Base-by-base conservation (phyloP, 2,797 vertebrate genomes). In the Salarias fasciatus region DNA sequence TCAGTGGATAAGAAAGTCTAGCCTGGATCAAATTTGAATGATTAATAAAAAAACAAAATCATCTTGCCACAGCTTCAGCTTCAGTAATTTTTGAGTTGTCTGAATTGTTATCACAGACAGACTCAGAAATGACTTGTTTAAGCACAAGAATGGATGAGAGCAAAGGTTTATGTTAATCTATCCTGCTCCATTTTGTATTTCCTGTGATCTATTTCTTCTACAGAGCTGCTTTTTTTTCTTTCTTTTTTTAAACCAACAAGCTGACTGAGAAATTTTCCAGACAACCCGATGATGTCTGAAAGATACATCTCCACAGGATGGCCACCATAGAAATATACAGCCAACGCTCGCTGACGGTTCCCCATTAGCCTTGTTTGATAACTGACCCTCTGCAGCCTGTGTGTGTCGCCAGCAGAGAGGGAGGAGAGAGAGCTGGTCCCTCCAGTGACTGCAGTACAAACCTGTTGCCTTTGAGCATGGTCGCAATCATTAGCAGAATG, bases 391-490 rank as follows among this genome's bases (percentile, higher is more conserved):
- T 77, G 65, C 69, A 40, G 79, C 64, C 72, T 53, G 72, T 15
- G 73, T 24, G 18, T 24, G 18, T 24, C 3, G 24, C 18, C 18
- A 24, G 18, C 18, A 18, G 18, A 24, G 18, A 24, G 18, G 5
- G 70, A 56, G 69, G 44, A 49, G 53, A 24, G 35, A 43, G 73
- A 61, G 61, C 33, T 50, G 52, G 68, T 78, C 68, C 55, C 71
- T 33, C 50, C 53, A 50, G 81, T 79, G 77, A 84, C 84, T 83
- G 81, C 85, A 86, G 88, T 84, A 80, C 63, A 75, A 86, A 86
- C 79, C 80, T 61, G 81, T 86, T 88, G 87, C 86, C 86, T 89
- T 86, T 76, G 75, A 84, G 77, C 80, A 65, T 72, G 75, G 81
- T 78, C 73, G 69, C 79, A 83, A 78, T 83, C 38, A 68, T 81